Base-by-base conservation (phyloP, 2,113 vertebrate genomes). In the Nycticebus coucang region DNA sequence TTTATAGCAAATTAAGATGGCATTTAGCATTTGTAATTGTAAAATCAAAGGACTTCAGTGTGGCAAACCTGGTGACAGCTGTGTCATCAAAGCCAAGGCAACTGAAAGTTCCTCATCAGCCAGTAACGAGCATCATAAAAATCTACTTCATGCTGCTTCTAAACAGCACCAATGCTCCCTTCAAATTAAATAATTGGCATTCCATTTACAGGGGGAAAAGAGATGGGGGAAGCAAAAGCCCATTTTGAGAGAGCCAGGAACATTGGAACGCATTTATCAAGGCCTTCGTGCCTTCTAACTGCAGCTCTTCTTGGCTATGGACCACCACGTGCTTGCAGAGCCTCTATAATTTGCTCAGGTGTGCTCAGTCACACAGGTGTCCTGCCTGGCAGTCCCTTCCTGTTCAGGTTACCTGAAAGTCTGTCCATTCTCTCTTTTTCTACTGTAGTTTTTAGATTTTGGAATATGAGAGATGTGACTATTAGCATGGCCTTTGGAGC, bases 131-230 rank as follows among this genome's bases (percentile, higher is more conserved):
- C 0, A 0, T 85, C 55, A 26, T 80, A 69, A 79, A 82, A 81
- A 84, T 87, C 74, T 96, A 62, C 77, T 85, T 68, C 96, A 14
- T 22, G 93, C 33, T 88, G 89, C 62, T 93, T 68, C 59, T 82
- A 74, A 96, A 62, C 37, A 79, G 81, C 33, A 53, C 77, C 64
- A 66, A 62, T 26, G 4, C n/a, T 53, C 19, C 74, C 77, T 80
- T 94, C 28, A 75, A 75, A 96, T 68, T 86, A 87, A 24, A 72
- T 87, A 57, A 71, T 35, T 90, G 66, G 50, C 55, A 53, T 60
- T 53, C 84, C 50, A 30, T 86, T 86, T 79, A 33, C 72, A 94
- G 60, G 85, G 87, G 30, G 91, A 53, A 72, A 80, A 30, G 87
- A 78, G 15, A 4, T 4, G 41, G 45, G 69, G 84, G 91, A 17